Evolutionary conservation across 35 echinoderm and acorn worm genomes (phyloP).

Genomic region (Eucidaris tribuloides): DNA sequence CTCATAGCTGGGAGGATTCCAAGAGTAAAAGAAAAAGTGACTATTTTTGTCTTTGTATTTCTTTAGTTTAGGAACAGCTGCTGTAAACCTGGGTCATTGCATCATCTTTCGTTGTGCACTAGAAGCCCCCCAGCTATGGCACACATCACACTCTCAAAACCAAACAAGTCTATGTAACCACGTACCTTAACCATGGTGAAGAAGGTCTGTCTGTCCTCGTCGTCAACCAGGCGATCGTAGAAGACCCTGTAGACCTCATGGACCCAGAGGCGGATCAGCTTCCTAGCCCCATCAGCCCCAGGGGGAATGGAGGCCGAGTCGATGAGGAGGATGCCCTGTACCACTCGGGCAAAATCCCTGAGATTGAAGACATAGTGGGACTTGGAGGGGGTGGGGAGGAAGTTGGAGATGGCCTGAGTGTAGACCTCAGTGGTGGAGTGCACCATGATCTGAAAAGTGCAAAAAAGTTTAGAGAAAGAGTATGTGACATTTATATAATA

Average conservation of each 20-base stretch:
- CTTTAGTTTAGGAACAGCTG: too few species aligned
- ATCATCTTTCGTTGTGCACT: too few species aligned
- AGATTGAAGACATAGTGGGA: slow-evolving; percentile 90
- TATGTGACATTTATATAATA: too few species aligned
- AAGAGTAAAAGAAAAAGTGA: too few species aligned
- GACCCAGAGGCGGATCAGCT: slow-evolving; percentile 92
- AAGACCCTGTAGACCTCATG: slow-evolving; percentile 99
- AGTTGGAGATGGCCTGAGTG: slow-evolving; percentile 82
- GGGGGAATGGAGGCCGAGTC: slow-evolving; percentile 54
- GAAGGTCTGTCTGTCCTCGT: slow-evolving; percentile 72
- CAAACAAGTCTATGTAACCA: too few species aligned
- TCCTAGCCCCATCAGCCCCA: slow-evolving; percentile 68
- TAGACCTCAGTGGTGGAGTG: slow-evolving; percentile 94
- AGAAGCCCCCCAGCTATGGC: too few species aligned
- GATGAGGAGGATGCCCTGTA: slow-evolving; percentile 92
- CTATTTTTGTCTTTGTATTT: too few species aligned
- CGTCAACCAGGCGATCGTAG: slow-evolving; percentile 96
- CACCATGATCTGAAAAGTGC: slow-evolving; percentile 74
- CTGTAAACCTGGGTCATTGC: too few species aligned
- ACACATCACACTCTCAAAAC: too few species aligned
- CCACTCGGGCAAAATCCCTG: slow-evolving; percentile 88
- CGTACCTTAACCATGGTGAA: slow-evolving; percentile 90
- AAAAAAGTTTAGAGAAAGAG: not conserved
- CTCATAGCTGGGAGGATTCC: too few species aligned
- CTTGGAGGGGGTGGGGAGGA: slow-evolving; percentile 95